Evolutionary conservation across 1,140 invertebrate species (phyloP), one percentile per base, ranked within the genome.

Genomic region (Melanaphis sacchari): DNA sequence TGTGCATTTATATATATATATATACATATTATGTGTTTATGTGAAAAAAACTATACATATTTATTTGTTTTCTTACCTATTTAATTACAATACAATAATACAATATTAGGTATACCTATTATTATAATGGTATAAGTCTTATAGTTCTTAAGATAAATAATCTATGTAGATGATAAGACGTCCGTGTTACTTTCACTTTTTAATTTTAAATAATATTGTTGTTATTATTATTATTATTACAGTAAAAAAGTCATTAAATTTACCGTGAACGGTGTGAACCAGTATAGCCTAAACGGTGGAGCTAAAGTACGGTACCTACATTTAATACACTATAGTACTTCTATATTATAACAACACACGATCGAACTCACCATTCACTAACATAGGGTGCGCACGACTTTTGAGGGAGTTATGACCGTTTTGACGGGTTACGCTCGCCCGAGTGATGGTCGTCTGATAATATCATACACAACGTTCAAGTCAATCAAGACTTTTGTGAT

Each of bases 41-140:
- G 24, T 41, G 15, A 84, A 49, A 46, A 87, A 87, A 49, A 49
- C 36, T 89, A 89, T 38, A 36, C 38, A 52, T 52, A 49, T 88
- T 36, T 43, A 41, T n/a, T 89, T 54, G 26, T 89, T 89, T n/a
- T 52, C 88, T 89, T 89, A 89, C 88, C 88, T 89, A 89, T 85
- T 41, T 26, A 21, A 66, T 54, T n/a, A 76, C n/a, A 15, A 76
- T n/a, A 66, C 59, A 31, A 66, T 31, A 66, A 66, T 66, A 76
- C 31, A 76, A 76, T 76, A 22, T 89, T 54, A 43, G 26, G 11
- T 85, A 54, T 89, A 89, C 46, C 46, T 49, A 49, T 18, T 49
- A 49, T 36, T 38, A 41, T 41, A 84, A 76, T 41, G 38, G 38
- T 54, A 24, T 52, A 40, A 22, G 36, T 40, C 26, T 84, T 7